Evolutionary conservation across 2,113 vertebrate species (phyloP).

Genomic region (Pampusana beccarii): DNA sequence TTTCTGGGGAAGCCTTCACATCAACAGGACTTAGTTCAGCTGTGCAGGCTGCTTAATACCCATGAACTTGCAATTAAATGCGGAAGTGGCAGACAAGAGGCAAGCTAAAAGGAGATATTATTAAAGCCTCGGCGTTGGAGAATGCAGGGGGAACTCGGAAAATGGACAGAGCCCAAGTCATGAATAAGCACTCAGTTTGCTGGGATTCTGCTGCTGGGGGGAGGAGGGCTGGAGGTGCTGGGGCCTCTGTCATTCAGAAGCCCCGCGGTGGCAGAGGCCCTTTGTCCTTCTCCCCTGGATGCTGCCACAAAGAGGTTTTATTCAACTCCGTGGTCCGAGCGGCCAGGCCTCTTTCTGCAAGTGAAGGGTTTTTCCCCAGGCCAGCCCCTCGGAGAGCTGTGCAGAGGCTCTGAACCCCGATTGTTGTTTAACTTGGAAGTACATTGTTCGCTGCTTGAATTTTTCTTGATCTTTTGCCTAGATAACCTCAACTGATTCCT

Average conservation of each 20-base stretch:
- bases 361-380: neutral
- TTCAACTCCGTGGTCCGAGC: conserved; percentile 81
- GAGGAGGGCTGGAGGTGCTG: conserved; percentile 70
- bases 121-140: conserved; percentile 63
- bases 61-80: conserved; percentile 87
- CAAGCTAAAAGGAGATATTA: conserved; percentile 86
- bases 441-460: conserved; percentile 50
- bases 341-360: conserved; percentile 69
- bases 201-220: conserved; percentile 64
- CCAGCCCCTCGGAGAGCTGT: conserved; percentile 66
- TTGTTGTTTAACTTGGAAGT: conserved; percentile 58
- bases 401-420: conserved; percentile 36
- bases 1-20: conserved; percentile 58
- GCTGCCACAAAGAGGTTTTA: conserved; percentile 87
- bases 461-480: conserved; percentile 70
- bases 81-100: conserved; percentile 85
- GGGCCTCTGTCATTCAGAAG: conserved; percentile 76
- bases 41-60: conserved; percentile 84
- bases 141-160: conserved; percentile 62
- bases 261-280: conserved; percentile 73
- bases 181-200: conserved; percentile 79
- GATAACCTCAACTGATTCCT: conserved; percentile 48
- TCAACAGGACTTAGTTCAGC: conserved; percentile 73
- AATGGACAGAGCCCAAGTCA: conserved; percentile 76
- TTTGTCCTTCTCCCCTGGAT: conserved; percentile 84